Evolutionary conservation across 2,797 vertebrate species (phyloP).

Genomic region (Apogon hyalosoma): DNA sequence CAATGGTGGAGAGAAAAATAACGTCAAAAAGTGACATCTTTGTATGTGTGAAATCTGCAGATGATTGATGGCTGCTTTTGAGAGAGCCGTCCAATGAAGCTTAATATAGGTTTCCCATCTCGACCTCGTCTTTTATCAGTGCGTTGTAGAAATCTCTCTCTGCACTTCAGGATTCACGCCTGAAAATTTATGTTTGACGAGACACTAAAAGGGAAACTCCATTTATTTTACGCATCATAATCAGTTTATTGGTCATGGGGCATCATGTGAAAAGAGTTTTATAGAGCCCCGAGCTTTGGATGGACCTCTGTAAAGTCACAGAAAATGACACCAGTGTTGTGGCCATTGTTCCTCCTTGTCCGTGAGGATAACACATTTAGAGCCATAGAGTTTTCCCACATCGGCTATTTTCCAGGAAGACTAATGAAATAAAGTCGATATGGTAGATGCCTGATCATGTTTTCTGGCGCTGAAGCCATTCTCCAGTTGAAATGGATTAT

Average conservation of each 20-base stretch:
- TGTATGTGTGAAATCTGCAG: slow-evolving; percentile 9
- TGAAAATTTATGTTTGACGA: not conserved
- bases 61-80: slow-evolving; percentile 37
- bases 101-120: not conserved
- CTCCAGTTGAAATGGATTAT: too few species aligned
- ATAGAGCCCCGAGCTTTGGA: not conserved
- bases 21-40: slow-evolving; percentile 27
- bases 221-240: not conserved
- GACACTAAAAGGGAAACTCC: not conserved
- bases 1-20: slow-evolving; percentile 1
- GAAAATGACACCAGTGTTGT: too few species aligned
- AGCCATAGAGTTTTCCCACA: too few species aligned
- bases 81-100: slow-evolving; percentile 2
- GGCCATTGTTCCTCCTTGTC: too few species aligned
- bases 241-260: not conserved
- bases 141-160: slow-evolving; percentile 7
- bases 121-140: slow-evolving; percentile 7
- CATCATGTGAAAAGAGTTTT: not conserved
- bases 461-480: too few species aligned
- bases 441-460: too few species aligned
- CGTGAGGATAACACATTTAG: too few species aligned
- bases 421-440: too few species aligned
- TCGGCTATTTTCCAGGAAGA: too few species aligned
- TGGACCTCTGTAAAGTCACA: not conserved
- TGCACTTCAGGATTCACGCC: not conserved